Evolutionary conservation across 1,140 invertebrate species (phyloP).

Genomic region (Hydropsyche tenuis): DNA sequence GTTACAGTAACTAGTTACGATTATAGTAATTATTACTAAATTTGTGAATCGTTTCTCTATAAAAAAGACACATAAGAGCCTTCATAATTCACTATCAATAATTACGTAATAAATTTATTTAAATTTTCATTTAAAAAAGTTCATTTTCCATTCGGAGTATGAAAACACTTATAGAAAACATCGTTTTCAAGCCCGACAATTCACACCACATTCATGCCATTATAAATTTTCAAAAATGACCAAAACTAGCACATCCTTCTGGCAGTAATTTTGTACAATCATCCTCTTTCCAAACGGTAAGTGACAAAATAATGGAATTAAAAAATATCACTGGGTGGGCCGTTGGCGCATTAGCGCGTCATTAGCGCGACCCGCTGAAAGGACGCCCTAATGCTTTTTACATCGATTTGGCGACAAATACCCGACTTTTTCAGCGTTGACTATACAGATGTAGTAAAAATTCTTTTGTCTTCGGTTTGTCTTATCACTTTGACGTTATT

Average conservation of each 20-base stretch:
- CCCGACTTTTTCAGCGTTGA: neutral
- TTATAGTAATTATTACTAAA: no score
- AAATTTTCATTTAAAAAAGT: no score
- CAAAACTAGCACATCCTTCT: neutral
- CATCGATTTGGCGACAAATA: constrained; percentile 24
- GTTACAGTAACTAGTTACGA: no score
- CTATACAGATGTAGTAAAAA: neutral
- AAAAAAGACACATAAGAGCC: no score
- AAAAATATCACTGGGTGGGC: constrained; percentile 12
- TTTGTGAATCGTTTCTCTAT: no score
- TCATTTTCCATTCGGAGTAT: no score
- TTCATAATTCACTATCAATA: no score
- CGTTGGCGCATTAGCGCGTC: neutral
- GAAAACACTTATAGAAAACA: no score
- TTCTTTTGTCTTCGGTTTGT: neutral
- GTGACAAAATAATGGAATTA: constrained; percentile 28
- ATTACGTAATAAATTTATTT: no score
- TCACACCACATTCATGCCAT: no score
- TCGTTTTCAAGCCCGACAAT: no score
- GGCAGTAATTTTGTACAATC: neutral
- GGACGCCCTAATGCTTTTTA: constrained; percentile 18
- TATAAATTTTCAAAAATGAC: no score
- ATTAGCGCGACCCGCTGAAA: constrained; percentile 10
- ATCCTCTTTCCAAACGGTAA: constrained; percentile 5
- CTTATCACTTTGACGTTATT: neutral